Evolutionary conservation across 2,797 vertebrate genomes (phyloP).

Genomic region (Pseudotriccus pelzelni): DNA sequence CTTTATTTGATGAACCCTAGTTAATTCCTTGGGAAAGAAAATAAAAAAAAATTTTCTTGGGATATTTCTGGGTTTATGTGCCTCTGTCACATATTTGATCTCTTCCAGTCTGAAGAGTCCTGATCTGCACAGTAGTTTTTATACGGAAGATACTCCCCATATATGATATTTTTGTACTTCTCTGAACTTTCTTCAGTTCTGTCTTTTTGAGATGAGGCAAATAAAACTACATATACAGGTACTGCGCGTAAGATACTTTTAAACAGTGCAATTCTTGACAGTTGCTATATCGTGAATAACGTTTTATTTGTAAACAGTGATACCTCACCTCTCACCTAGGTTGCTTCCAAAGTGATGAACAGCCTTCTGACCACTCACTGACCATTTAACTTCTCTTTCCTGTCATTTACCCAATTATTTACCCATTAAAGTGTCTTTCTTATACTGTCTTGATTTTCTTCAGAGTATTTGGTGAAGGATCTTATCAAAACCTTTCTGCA

Average conservation of each 20-base stretch:
- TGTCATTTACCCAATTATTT: neutral
- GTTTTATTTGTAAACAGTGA: neutral
- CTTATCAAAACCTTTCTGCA: neutral
- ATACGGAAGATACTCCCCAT: neutral
- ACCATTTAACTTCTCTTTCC: neutral
- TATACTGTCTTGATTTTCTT: neutral
- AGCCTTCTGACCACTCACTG: neutral
- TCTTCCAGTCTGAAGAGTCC: neutral
- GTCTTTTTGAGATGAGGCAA: neutral
- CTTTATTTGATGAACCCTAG: neutral
- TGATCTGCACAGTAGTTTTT: neutral
- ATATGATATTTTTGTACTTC: neutral
- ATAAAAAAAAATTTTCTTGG: fast-evolving
- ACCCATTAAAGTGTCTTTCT: neutral
- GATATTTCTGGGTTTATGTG: neutral
- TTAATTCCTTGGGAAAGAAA: neutral
- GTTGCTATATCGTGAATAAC: neutral
- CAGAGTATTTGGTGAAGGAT: neutral
- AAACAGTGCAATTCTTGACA: neutral
- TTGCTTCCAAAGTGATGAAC: neutral
- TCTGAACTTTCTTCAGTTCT: neutral
- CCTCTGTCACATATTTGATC: neutral
- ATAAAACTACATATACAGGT: neutral
- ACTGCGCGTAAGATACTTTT: neutral
- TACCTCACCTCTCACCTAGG: neutral